Evolutionary conservation across 2,797 vertebrate species (phyloP), one percentile per base, ranked within the genome.

Genomic region (Trachops cirrhosus): DNA sequence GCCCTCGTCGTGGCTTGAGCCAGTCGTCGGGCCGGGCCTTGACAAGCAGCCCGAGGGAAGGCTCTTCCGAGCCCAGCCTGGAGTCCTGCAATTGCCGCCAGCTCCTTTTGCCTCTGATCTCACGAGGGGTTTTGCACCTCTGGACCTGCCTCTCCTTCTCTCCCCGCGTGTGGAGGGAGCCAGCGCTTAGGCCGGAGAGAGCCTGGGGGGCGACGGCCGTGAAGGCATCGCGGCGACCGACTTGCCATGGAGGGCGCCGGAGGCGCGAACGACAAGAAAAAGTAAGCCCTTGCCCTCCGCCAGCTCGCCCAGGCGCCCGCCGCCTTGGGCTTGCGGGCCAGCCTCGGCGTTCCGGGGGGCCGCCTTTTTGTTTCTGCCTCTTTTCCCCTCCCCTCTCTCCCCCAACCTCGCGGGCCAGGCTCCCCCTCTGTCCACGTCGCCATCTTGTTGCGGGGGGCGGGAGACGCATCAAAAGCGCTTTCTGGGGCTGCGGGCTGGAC

Each of bases 231-330:
- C 97, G 91, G 96, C 41, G 44, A 89, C 91, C 95, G 50, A 88
- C 77, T 93, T 94, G 96, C 98, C 98, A 99, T 99, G 99, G 99
- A 99, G 98, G 98, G 99, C 97, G 98, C 99, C 97, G 98, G 98
- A 97, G 98, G 98, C 98, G 98, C 98, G 98, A 99, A 98, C 98
- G 99, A 99, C 98, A 99, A 99, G 98, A 99, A 99, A 98, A 99
- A 99, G 99, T 99, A 99, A 98, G 97, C 94, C 88, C 54, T 11
- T 84, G 41, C 8, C 75, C 46, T 19, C 48, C 52, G 26, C 52
- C 41, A 8, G 48, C 44, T 29, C n/a, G 22, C 57, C 54, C 12
- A 67, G 32, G 70, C 39, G 57, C 22, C 48, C 16, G 44, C 85
- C 85, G 73, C 82, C 82, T n/a, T 11, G 75, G 92, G 94, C 91